A percentile compares a stretch with the other conserved stretches of the same genome.
Conservation (phyloP, 2,797 vertebrate genomes). For the Apogon hyalosoma region DNA sequence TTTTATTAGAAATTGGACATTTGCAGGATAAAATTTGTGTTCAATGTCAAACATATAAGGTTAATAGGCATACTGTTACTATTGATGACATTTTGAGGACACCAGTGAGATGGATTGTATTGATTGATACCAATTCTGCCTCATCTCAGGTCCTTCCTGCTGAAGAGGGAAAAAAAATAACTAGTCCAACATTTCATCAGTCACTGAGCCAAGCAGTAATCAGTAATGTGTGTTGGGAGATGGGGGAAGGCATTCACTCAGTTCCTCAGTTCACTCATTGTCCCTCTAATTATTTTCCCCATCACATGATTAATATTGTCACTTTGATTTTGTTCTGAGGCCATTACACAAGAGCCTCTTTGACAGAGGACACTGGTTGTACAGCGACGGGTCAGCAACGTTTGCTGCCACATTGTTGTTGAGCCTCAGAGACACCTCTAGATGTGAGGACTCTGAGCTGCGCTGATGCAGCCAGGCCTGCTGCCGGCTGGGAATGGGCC, state of each 20-base stretch:
- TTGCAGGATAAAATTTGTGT: too few relatives aligned
- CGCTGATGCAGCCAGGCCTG: conserved; percentile 19
- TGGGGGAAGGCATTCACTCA: conserved; percentile 30
- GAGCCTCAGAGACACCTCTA: conserved; percentile 34
- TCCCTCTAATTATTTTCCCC: conserved; percentile 68
- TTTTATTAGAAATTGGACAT: too few relatives aligned
- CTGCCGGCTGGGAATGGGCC: conserved; percentile 50
- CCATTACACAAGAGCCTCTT: conserved; percentile 30
- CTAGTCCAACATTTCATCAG: conserved; percentile 37
- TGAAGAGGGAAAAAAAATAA: conserved; percentile 31
- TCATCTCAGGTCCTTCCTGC: conserved; percentile 17
- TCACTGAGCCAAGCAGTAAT: conserved; percentile 41
- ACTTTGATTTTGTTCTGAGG: conserved; percentile 70
- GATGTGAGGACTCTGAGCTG: conserved; percentile 34
- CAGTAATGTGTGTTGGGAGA: conserved; percentile 33
- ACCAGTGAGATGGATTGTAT: conserved; percentile 6
- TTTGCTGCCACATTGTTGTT: conserved; percentile 31
- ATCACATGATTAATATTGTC: conserved; percentile 76
- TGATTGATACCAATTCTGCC: conserved; percentile 5
- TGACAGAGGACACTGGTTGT: conserved; percentile 43
- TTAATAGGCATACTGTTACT: neutral
- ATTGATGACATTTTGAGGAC: neutral
- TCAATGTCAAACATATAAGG: too few relatives aligned
- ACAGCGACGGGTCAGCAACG: conserved; percentile 39
- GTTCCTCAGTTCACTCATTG: conserved; percentile 44